Base-by-base conservation (phyloP, 2,113 vertebrate species). In the Osmerus mordax region DNA sequence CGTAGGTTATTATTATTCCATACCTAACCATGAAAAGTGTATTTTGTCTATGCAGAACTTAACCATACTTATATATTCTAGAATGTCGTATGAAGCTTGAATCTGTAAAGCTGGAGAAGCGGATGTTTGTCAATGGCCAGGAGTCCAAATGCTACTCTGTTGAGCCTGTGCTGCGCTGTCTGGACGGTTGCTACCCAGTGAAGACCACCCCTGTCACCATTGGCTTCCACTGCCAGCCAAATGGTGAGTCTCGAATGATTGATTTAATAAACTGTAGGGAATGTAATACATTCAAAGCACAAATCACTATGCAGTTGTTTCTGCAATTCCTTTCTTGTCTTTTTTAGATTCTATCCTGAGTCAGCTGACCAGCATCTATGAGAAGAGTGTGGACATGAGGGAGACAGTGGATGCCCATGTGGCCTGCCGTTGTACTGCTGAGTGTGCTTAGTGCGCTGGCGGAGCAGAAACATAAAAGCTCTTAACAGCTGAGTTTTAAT, bases 101-200 rank as follows among this genome's bases (percentile, higher is more conserved):
- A 74, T 75, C 83, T 12, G 87, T 94, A 77, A 84, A 85, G 81
- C 79, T 91, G 18, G 91, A 91, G 72, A 93, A 83, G 60, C n/a
- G 87, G 7, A 18, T 85, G 0, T 59, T 62, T 19, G 63, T 83
- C 1, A 83, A 88, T 18, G 91, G 85, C 56, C 23, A 59, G 47
- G 77, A 82, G n/a, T 87, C 80, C n/a, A 89, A 73, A 74, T 94
- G 93, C 79, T 91, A 79, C 75, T 94, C 92, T 2, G 77, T 89
- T 29, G 92, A 94, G 76, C 89, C 90, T 15, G 90, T 93, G 36
- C 87, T 92, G 21, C 92, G 76, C 25, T 93, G 90, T 8, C 52
- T 83, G n/a, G 72, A 87, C 13, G 88, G 89, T 58, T 94, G 92
- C n/a, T 53, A 61, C 15, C 82, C 92, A 2, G 59, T 72, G 11